These are phyloP conservation scores for Eristalinus sepulchralis DNA, from an alignment of 2,888 invertebrate genomes.

Conservation along the genomic window DNA sequence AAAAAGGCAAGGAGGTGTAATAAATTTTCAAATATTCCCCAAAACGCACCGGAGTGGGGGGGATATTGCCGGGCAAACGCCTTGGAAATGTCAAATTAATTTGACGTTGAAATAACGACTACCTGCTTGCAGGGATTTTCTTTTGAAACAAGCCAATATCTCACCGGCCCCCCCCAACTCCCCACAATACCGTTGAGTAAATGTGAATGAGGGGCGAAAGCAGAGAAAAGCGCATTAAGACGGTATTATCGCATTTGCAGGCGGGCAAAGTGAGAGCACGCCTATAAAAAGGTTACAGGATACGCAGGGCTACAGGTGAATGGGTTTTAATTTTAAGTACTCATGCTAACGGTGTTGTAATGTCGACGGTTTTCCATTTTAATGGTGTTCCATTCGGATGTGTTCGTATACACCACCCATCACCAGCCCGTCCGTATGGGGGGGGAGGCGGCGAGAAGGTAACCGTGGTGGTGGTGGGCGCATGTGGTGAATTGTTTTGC, in stretches of 20 bases:
- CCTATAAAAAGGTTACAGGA: conserved; percentile 32
- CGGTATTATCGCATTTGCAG: conserved; percentile 19
- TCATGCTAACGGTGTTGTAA: conserved; percentile 23
- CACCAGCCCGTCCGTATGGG: no score
- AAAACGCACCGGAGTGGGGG: not conserved
- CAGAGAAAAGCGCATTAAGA: conserved; percentile 24
- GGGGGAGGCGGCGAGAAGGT: not conserved
- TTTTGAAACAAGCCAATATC: not conserved
- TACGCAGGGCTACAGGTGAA: conserved; percentile 21
- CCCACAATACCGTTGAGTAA: no score
- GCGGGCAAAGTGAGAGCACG: not conserved
- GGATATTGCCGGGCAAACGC: conserved; percentile 1
- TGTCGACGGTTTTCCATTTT: conserved; percentile 15
- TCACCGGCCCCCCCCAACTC: not conserved
- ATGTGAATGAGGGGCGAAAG: not conserved
- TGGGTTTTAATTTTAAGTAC: conserved; percentile 47
- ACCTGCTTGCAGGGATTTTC: not conserved
- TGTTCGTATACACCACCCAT: not conserved
- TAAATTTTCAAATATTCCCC: conserved; percentile 36
- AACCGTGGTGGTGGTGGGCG: not conserved
- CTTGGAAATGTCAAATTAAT: conserved; percentile 43
- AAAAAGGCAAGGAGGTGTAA: conserved; percentile 1
- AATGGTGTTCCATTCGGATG: conserved; percentile 3
- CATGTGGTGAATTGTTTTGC: not conserved
- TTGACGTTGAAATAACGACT: conserved; percentile 23